phyloP scores from a whole-genome alignment of 2,888 invertebrate genomes.

The Parnassius apollo region DNA sequence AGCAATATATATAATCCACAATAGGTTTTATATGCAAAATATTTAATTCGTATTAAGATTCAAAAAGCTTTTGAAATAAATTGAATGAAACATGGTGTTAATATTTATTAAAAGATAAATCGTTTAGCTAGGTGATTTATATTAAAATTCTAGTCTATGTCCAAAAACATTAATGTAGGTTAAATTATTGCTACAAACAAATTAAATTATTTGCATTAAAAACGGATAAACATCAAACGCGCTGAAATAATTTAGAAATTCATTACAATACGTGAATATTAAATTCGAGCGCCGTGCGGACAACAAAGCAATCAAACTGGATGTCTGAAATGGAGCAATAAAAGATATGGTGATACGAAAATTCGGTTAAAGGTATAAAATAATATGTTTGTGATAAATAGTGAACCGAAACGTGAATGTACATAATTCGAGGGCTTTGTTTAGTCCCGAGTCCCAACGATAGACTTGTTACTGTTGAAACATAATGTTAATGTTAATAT shows the following conservation, averaged over 20 bases:
- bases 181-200: conserved; percentile 3
- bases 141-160: background rate
- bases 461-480: too few species aligned
- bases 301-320: conserved; percentile 45
- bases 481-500: too few species aligned
- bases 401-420: background rate
- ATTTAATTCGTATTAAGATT: too few species aligned
- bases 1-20: too few species aligned
- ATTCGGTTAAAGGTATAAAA: conserved; percentile 48
- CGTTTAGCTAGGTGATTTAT: background rate
- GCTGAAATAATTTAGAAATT: conserved; percentile 17
- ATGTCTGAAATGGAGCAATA: conserved; percentile 56
- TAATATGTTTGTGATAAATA: background rate
- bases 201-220: conserved; percentile 30
- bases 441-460: too few species aligned
- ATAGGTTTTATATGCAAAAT: too few species aligned
- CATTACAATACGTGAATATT: conserved; percentile 17
- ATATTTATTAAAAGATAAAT: background rate
- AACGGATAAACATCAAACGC: conserved; percentile 31
- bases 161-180: conserved; percentile 3
- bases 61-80: background rate
- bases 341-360: conserved; percentile 43
- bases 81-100: background rate
- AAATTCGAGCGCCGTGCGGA: conserved; percentile 37
- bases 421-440: too few species aligned